A percentile compares a stretch with the other conserved stretches of the same genome.
These are phyloP conservation scores for Neomicropteryx cornuta DNA, from an alignment of 1,140 invertebrate genomes.

Conservation along the genomic window DNA sequence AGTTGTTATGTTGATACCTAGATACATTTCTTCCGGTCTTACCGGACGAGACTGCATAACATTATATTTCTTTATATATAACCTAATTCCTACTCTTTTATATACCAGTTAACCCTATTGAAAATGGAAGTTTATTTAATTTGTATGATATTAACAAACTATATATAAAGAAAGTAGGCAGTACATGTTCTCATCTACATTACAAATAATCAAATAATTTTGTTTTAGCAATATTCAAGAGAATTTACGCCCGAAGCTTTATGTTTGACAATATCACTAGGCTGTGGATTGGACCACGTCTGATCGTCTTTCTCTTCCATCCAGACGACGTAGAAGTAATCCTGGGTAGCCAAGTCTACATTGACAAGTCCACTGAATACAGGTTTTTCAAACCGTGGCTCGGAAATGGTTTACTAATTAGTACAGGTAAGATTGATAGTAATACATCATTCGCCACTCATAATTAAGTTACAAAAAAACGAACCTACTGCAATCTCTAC, in stretches of 20 bases:
- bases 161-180: too few species aligned
- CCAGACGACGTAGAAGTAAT: conserved; percentile 65
- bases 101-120: too few species aligned
- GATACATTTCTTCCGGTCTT: neutral
- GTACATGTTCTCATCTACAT: too few species aligned
- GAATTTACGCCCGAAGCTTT: conserved; percentile 42
- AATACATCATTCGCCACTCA: neutral
- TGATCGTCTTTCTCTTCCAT: conserved; percentile 58
- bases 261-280: conserved; percentile 47
- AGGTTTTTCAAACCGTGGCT: conserved; percentile 65
- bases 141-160: too few species aligned
- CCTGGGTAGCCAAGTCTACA: conserved; percentile 61
- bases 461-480: neutral
- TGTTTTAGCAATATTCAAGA: conserved; percentile 53
- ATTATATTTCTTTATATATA: too few species aligned
- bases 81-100: too few species aligned
- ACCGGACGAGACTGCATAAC: neutral
- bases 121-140: too few species aligned
- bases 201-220: too few species aligned
- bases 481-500: neutral
- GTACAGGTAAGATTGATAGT: conserved; percentile 47
- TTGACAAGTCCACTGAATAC: conserved; percentile 62
- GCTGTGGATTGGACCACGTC: conserved; percentile 62
- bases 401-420: conserved; percentile 63
- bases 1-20: too few species aligned